Evolutionary conservation across 2,888 invertebrate species (phyloP).

Genomic region (Eupithecia pulchellata): DNA sequence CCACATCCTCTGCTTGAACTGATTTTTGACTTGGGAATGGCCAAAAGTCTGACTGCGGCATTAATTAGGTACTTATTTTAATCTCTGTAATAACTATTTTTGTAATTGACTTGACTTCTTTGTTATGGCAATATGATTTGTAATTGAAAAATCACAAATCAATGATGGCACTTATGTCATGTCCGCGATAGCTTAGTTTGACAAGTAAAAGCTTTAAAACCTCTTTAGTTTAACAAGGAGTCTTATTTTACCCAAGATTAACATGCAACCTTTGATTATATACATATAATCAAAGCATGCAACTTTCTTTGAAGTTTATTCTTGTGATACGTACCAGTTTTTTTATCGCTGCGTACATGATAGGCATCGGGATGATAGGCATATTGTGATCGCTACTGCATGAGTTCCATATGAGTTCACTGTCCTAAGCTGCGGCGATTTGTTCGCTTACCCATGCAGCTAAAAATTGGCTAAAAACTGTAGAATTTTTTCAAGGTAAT

Average conservation of each 20-base stretch:
- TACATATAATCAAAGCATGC: neutral
- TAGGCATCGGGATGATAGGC: no score
- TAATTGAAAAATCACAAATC: no score
- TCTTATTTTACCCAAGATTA: neutral
- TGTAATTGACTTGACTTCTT: neutral
- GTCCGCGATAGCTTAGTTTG: neutral
- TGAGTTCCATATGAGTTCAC: no score
- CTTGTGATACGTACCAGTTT: no score
- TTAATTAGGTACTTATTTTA: conserved; percentile 41
- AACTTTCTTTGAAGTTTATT: no score
- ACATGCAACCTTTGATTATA: neutral
- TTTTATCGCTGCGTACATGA: no score
- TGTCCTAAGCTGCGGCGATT: no score
- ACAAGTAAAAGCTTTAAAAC: neutral
- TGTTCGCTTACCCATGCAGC: no score
- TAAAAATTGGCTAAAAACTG: no score
- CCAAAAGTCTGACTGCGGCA: conserved; percentile 73
- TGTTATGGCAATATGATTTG: conserved; percentile 7
- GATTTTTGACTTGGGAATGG: conserved; percentile 56
- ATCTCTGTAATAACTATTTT: neutral
- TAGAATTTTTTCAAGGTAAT: no score
- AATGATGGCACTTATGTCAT: conserved; percentile 20
- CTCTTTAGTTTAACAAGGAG: neutral
- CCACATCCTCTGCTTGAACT: conserved; percentile 24
- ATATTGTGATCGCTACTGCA: no score